Evolutionary conservation across 2,797 vertebrate genomes (phyloP).

Genomic region (Enteromius viviparus): DNA sequence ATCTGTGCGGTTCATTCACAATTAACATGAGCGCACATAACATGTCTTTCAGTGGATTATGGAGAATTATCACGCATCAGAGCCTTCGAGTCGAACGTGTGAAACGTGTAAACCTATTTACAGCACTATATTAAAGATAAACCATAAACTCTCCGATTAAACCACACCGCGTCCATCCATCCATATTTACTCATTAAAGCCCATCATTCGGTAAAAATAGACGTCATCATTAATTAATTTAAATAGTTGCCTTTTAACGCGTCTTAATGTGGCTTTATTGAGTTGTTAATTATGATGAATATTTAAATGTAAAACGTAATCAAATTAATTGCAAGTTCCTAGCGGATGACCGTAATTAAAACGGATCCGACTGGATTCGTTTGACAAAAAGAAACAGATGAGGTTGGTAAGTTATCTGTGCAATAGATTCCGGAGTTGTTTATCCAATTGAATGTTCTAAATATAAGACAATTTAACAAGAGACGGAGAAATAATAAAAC

Average conservation of each 20-base stretch:
- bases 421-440: background rate
- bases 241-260: conserved; percentile 63
- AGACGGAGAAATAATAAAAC: background rate
- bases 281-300: conserved; percentile 65
- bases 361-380: conserved; percentile 49
- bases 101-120: conserved; percentile 38
- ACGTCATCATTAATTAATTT: conserved; percentile 63
- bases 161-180: conserved; percentile 23
- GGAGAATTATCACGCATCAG: conserved; percentile 13
- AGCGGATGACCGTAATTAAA: conserved; percentile 61
- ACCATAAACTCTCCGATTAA: conserved; percentile 40
- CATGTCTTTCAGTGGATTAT: conserved; percentile 20
- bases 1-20: background rate
- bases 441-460: background rate
- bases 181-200: conserved; percentile 53
- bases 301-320: conserved; percentile 62
- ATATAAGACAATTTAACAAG: background rate
- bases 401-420: conserved; percentile 12
- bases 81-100: conserved; percentile 19
- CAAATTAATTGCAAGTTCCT: conserved; percentile 63
- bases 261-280: conserved; percentile 64
- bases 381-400: conserved; percentile 56
- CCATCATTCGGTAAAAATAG: conserved; percentile 56
- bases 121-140: background rate
- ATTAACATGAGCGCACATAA: conserved; percentile 28